phyloP scores from a whole-genome alignment of 2,797 vertebrate species.

The Adelosebastes latens region DNA sequence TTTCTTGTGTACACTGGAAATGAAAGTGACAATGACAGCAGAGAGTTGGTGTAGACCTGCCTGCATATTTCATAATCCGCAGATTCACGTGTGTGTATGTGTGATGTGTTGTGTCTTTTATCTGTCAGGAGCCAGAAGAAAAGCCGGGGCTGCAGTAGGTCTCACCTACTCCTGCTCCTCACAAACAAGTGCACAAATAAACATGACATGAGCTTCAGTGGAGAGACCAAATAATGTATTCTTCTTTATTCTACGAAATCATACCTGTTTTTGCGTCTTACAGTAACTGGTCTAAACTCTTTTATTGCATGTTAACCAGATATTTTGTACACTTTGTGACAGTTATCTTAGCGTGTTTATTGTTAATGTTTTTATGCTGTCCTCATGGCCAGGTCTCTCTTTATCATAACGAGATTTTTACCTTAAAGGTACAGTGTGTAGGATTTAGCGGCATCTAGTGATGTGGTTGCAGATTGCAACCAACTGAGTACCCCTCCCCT shows the following conservation, averaged over 20 bases:
- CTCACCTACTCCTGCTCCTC: background rate
- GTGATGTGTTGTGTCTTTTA: background rate
- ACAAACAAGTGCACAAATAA: background rate
- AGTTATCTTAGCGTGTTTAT: background rate
- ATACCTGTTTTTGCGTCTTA: background rate
- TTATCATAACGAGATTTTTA: background rate
- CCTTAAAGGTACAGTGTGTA: too few species aligned
- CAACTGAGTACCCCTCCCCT: too few species aligned
- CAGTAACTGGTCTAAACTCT: background rate
- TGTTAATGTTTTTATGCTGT: background rate
- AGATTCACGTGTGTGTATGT: background rate
- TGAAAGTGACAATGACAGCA: slow-evolving; percentile 26
- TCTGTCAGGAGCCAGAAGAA: background rate
- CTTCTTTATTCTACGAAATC: background rate
- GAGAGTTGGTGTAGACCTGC: background rate
- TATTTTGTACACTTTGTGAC: background rate
- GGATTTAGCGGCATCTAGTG: too few species aligned
- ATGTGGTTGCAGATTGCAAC: too few species aligned
- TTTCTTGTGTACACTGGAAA: background rate
- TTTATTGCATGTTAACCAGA: background rate
- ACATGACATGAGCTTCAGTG: background rate
- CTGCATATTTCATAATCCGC: background rate
- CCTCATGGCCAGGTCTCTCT: background rate
- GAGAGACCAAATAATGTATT: background rate
- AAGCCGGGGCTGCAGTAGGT: background rate